phyloP scores from a whole-genome alignment of 2,113 vertebrate genomes.

The Scomber colias region DNA sequence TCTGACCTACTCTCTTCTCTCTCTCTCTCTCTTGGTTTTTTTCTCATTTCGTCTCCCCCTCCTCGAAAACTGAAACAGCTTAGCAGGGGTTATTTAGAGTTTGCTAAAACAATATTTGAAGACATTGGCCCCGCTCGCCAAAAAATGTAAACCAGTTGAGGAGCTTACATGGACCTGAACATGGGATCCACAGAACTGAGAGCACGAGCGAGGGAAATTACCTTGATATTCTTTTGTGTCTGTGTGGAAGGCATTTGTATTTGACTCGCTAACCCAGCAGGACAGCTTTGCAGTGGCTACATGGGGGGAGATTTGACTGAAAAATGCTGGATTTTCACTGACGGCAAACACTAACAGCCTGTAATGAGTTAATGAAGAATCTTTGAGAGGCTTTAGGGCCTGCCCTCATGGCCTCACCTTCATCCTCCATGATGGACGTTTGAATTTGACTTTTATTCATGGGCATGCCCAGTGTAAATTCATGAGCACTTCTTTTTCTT shows the following conservation, averaged over 20 bases:
- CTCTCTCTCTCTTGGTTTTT: conserved; percentile 13
- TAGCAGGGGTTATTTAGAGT: conserved; percentile 71
- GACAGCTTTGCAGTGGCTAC: conserved; percentile 27
- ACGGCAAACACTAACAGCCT: conserved; percentile 20
- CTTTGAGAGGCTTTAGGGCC: conserved; percentile 22
- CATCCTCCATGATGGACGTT: conserved; percentile 50
- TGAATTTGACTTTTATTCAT: conserved; percentile 64
- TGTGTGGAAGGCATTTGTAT: conserved; percentile 50
- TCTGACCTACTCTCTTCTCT: conserved; percentile 50
- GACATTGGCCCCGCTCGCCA: conserved; percentile 42
- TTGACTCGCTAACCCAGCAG: conserved; percentile 26
- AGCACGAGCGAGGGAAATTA: conserved; percentile 40
- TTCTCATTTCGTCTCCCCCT: conserved; percentile 28
- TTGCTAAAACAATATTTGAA: conserved; percentile 76
- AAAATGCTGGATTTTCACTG: conserved; percentile 18
- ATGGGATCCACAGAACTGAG: conserved; percentile 52
- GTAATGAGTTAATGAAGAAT: conserved; percentile 31
- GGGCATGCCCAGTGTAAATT: conserved; percentile 84
- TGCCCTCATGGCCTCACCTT: conserved; percentile 34
- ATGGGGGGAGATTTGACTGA: conserved; percentile 2
- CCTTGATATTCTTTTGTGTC: conserved; percentile 53
- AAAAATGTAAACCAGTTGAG: conserved; percentile 53
- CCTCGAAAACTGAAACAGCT: conserved; percentile 61
- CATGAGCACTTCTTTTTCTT: conserved; percentile 79
- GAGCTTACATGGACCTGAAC: conserved; percentile 52